Percentiles rank a stretch among this genome's conserved stretches.
phyloP scores from a whole-genome alignment of 2,113 vertebrate genomes.

The Athene cunicularia region DNA sequence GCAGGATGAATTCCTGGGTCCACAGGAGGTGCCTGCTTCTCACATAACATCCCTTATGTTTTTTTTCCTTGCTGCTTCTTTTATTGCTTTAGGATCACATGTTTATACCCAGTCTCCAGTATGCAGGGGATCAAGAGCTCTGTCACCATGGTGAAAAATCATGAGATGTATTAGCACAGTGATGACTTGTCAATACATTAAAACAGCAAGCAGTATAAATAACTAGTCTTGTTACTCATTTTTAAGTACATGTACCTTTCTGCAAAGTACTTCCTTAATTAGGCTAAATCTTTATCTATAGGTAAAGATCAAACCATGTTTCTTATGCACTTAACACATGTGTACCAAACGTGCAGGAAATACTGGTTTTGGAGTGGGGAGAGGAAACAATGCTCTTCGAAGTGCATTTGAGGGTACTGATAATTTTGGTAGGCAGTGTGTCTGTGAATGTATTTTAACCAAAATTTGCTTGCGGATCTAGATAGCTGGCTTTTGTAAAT shows the following conservation, averaged over 20 bases:
- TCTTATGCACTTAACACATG: not conserved
- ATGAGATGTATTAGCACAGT: not conserved
- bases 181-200: not conserved
- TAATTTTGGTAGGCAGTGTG: not conserved
- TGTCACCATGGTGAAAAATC: not conserved
- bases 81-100: not conserved
- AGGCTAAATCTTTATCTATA: not conserved
- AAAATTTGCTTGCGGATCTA: not conserved
- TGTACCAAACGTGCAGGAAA: not conserved
- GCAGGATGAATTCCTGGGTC: not conserved
- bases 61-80: not conserved
- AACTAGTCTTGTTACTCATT: not conserved
- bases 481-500: not conserved
- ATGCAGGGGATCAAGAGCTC: not conserved
- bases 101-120: not conserved
- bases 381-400: not conserved
- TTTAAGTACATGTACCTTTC: not conserved
- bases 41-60: not conserved
- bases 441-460: not conserved
- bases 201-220: not conserved
- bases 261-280: not conserved
- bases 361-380: not conserved
- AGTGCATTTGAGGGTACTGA: not conserved
- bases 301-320: not conserved
- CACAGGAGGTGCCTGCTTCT: not conserved